Percentiles rank a stretch among this genome's conserved stretches.
Conservation (phyloP, 1,140 invertebrate genomes). For the Zaprionus taronus region DNA sequence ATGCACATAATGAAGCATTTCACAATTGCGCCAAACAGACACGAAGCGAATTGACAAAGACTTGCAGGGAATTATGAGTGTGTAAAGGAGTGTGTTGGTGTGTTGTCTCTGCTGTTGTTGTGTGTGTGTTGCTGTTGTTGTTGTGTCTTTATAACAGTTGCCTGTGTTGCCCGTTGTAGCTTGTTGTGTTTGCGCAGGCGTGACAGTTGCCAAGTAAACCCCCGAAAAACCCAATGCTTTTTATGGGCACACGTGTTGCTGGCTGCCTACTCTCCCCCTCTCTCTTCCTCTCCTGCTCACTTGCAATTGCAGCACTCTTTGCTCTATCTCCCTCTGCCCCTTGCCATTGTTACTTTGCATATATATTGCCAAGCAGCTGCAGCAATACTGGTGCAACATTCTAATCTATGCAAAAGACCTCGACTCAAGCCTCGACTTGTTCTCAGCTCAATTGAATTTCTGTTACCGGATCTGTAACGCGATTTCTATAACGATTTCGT, state of each 20-base stretch:
- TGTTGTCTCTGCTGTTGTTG: slow-evolving; percentile 34
- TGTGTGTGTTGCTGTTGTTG: slow-evolving; percentile 42
- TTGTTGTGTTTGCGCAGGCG: slow-evolving; percentile 67
- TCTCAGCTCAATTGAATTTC: slow-evolving; percentile 28
- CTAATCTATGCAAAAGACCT: slow-evolving; percentile 51
- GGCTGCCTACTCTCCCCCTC: neutral
- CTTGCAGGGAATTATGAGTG: neutral
- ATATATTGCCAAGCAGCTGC: slow-evolving; percentile 2
- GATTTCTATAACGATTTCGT: neutral
- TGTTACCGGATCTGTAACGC: slow-evolving; percentile 21
- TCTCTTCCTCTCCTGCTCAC: neutral
- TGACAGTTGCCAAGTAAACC: slow-evolving; percentile 34
- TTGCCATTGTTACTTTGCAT: neutral
- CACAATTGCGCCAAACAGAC: slow-evolving; percentile 55
- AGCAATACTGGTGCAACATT: slow-evolving; percentile 45
- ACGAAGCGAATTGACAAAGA: slow-evolving; percentile 30
- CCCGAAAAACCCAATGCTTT: neutral
- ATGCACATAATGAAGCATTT: slow-evolving; percentile 77
- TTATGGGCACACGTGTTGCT: slow-evolving; percentile 42
- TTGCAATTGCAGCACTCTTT: slow-evolving; percentile 2
- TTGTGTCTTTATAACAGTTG: slow-evolving; percentile 27
- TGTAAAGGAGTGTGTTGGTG: slow-evolving; percentile 12
- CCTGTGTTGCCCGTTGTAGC: slow-evolving; percentile 51
- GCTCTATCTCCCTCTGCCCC: neutral
- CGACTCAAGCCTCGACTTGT: slow-evolving; percentile 18